Base-by-base conservation (phyloP, 2,888 invertebrate genomes). In the Strigamia crassipes region DNA sequence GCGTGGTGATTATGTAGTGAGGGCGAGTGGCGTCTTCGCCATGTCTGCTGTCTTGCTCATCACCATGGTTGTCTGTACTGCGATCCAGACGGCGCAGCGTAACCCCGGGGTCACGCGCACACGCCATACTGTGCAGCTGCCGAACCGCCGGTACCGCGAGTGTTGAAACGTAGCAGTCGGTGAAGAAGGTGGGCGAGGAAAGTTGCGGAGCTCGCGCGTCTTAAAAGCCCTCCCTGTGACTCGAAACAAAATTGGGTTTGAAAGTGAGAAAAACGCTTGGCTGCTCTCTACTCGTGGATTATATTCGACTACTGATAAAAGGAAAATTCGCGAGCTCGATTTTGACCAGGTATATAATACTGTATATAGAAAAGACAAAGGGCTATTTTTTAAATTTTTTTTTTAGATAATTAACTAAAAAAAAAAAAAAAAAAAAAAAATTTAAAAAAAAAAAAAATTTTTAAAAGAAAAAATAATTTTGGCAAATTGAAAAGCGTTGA, bases 81-180 rank as follows among this genome's bases (percentile, higher is more conserved):
- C 56, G 56, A 56, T 56, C 77, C 77, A 79, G 23, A 41, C 34
- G 38, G 79, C 42, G 38, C 79, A 79, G 79, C 42, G 38, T 79
- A 79, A 79, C 79, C 79, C 42, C 42, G 21, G 42, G 79, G 79
- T 79, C 79, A 79, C 41, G 79, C 79, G 79, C 78, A 77, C 31
- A 77, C 78, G 78, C 78, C 78, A 23, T 77, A 38, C 78, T 56
- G 56, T 56, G 56, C 77, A 77, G 77, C 77, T 77, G 77, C 77
- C 38, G 77, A 77, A 38, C 31, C 77, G 77, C 31, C 31, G 77
- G 77, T 31, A 31, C 77, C 77, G 31, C 77, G 77, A 34, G 77
- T 38, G 77, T 38, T 77, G 34, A 77, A 77, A 77, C 34, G 77
- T n/a, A 77, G 77, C 77, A 38, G 34, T 77, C 38, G 77, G 77